Conservation (phyloP, 2,797 vertebrate species). For the Danio choprae region DNA sequence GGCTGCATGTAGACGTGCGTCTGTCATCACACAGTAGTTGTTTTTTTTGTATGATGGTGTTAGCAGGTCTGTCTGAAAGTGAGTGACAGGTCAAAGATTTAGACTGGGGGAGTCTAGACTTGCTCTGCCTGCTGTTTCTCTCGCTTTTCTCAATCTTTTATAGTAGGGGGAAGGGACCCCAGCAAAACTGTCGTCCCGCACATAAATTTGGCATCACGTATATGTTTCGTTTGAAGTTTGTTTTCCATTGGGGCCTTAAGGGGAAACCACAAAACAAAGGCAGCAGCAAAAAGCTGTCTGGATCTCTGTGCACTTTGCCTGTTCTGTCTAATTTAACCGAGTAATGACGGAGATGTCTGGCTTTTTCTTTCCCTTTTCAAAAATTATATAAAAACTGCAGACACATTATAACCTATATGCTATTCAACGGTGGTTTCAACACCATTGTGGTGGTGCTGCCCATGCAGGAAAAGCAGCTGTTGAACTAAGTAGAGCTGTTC, state of each 20-base stretch:
- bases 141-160: conserved; percentile 44
- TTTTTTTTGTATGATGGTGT: background rate
- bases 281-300: conserved; percentile 56
- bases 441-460: conserved; percentile 46
- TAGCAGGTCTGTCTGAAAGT: conserved; percentile 68
- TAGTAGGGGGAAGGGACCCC: conserved; percentile 54
- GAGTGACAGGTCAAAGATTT: conserved; percentile 70
- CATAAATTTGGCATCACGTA: conserved; percentile 69
- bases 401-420: background rate
- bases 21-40: background rate
- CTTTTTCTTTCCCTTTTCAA: conserved; percentile 34
- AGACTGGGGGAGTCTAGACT: conserved; percentile 74
- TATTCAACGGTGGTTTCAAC: conserved; percentile 47
- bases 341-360: conserved; percentile 52
- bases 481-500: conserved; percentile 63
- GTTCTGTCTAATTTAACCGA: conserved; percentile 53
- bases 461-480: conserved; percentile 10
- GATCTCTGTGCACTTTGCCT: conserved; percentile 61
- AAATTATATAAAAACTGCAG: conserved; percentile 14
- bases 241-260: conserved; percentile 71
- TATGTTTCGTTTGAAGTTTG: conserved; percentile 66
- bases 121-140: conserved; percentile 70
- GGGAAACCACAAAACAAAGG: conserved; percentile 74
- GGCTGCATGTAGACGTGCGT: background rate
- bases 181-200: conserved; percentile 22